Conservation (phyloP, 2,113 vertebrate species). For the Phasianus colchicus region DNA sequence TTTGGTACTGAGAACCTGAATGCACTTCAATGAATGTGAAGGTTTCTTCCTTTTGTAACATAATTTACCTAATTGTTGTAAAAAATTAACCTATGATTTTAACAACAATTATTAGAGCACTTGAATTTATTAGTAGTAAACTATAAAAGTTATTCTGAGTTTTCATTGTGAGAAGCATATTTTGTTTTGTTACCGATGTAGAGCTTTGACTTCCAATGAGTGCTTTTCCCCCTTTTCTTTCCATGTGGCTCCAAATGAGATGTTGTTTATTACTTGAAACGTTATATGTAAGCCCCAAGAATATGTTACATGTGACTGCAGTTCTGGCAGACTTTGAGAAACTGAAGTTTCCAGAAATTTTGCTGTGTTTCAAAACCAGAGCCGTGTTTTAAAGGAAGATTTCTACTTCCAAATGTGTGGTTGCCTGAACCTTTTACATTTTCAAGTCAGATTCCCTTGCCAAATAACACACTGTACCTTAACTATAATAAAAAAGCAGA, state of each 20-base stretch:
- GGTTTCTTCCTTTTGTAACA: conserved; percentile 7
- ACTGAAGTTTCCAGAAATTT: conserved; percentile 85
- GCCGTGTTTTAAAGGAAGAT: conserved; percentile 83
- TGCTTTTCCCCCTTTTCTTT: conserved; percentile 67
- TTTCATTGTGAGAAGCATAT: conserved; percentile 24
- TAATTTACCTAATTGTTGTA: conserved; percentile 41
- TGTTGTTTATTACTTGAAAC: conserved; percentile 86
- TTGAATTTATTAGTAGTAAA: conserved; percentile 24
- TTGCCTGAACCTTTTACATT: conserved; percentile 85
- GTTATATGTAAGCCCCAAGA: conserved; percentile 81
- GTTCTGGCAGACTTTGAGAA: conserved; percentile 80
- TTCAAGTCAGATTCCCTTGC: conserved; percentile 81
- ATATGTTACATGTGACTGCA: conserved; percentile 84
- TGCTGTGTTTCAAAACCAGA: conserved; percentile 83
- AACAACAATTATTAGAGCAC: conserved; percentile 36
- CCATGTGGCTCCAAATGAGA: conserved; percentile 79
- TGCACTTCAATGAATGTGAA: background rate
- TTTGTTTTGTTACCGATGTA: conserved; percentile 27
- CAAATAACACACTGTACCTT: conserved; percentile 88
- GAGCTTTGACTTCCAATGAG: conserved; percentile 77
- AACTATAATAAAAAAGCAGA: conserved; percentile 79
- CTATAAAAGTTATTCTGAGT: conserved; percentile 24
- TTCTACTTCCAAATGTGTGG: conserved; percentile 86
- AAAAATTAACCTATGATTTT: conserved; percentile 38
- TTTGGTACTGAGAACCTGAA: background rate